Evolutionary conservation across 1,140 invertebrate genomes (phyloP).

Genomic region (Scaptomyza graminum): DNA sequence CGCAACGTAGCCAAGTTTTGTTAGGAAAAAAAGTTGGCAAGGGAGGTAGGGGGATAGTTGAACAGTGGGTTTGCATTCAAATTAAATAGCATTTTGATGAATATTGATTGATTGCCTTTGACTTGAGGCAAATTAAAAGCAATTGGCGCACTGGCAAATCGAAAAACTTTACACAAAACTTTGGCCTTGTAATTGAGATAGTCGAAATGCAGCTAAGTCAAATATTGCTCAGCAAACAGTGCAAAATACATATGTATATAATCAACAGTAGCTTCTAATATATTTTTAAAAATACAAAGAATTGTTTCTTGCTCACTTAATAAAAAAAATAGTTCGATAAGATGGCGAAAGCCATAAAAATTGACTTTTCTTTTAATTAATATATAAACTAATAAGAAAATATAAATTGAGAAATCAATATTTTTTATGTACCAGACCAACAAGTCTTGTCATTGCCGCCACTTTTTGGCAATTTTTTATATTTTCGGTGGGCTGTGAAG

Average conservation of each 20-base stretch:
- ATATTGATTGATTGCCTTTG: slow-evolving; percentile 77
- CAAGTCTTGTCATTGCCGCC: too few relatives aligned
- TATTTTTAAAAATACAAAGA: too few relatives aligned
- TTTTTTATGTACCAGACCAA: too few relatives aligned
- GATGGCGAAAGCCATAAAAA: too few relatives aligned
- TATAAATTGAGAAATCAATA: too few relatives aligned
- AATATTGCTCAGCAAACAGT: slow-evolving; percentile 3
- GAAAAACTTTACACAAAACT: slow-evolving; percentile 63
- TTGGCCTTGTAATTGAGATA: slow-evolving; percentile 51
- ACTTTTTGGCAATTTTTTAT: too few relatives aligned
- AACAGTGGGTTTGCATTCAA: slow-evolving; percentile 56
- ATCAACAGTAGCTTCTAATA: too few relatives aligned
- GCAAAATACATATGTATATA: background rate
- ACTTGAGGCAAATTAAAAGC: slow-evolving; percentile 76
- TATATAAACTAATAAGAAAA: too few relatives aligned
- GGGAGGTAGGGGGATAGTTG: background rate
- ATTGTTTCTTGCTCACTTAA: too few relatives aligned
- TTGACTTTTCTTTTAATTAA: too few relatives aligned
- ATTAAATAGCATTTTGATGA: slow-evolving; percentile 78
- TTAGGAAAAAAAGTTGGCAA: slow-evolving; percentile 55
- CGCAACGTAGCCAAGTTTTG: slow-evolving; percentile 62
- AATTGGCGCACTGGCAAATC: slow-evolving; percentile 53
- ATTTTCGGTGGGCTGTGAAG: too few relatives aligned
- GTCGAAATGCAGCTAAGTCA: slow-evolving; percentile 24
- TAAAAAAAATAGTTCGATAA: too few relatives aligned